Evolutionary conservation across 2,888 invertebrate species (phyloP).

Genomic region (Esperia sulphurella): DNA sequence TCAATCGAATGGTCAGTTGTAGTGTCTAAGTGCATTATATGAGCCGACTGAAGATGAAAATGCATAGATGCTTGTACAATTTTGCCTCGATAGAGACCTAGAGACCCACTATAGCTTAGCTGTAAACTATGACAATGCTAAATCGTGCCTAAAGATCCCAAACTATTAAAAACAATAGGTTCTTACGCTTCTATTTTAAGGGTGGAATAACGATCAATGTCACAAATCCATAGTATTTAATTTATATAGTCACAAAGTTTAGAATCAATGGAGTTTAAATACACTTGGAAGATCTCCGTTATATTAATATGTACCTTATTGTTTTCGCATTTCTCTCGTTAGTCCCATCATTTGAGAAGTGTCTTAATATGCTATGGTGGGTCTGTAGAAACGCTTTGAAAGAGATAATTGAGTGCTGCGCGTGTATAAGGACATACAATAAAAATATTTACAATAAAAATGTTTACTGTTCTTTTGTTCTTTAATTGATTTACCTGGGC

Average conservation of each 20-base stretch:
- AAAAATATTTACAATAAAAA: conserved; percentile 78
- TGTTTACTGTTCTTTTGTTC: conserved; percentile 70
- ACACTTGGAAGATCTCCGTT: no score
- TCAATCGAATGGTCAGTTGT: conserved; percentile 43
- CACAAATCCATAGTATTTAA: no score
- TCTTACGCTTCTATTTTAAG: no score
- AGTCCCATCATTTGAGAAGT: background rate
- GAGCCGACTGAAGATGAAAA: conserved; percentile 59
- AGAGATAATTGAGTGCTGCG: conserved; percentile 58
- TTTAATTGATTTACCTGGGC: conserved; percentile 41
- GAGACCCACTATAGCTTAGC: conserved; percentile 44
- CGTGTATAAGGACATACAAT: conserved; percentile 71
- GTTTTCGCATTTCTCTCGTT: no score
- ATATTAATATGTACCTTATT: no score
- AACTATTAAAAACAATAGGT: no score
- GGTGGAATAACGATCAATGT: no score
- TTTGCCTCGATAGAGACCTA: conserved; percentile 33
- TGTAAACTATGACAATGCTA: background rate
- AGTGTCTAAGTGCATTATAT: conserved; percentile 54
- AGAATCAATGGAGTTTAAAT: no score
- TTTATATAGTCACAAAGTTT: no score
- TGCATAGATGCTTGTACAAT: conserved; percentile 51
- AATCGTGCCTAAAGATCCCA: no score
- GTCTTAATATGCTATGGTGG: conserved; percentile 30
- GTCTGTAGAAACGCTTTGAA: conserved; percentile 47